Evolutionary conservation across 2,888 invertebrate species (phyloP).

Genomic region (Drosophila paramelanica): DNA sequence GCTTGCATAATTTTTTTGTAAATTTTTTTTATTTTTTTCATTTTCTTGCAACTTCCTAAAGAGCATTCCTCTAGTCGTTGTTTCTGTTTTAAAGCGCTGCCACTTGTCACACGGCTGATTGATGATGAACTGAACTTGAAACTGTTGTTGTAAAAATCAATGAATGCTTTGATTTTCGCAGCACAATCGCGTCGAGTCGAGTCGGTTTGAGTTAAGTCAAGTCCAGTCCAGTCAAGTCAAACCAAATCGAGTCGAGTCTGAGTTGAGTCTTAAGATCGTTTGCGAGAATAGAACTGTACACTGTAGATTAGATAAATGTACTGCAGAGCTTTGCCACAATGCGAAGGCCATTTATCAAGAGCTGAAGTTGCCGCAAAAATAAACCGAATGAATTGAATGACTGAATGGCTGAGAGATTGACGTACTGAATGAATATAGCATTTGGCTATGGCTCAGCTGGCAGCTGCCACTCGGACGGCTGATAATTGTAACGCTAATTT

Average conservation of each 20-base stretch:
- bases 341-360: slow-evolving; percentile 69
- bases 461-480: slow-evolving; percentile 59
- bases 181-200: slow-evolving; percentile 31
- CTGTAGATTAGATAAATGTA: slow-evolving; percentile 60
- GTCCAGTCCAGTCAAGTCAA: slow-evolving; percentile 12
- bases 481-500: slow-evolving; percentile 76
- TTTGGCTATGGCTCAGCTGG: slow-evolving; percentile 38
- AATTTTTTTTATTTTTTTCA: no score
- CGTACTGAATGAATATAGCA: slow-evolving; percentile 41
- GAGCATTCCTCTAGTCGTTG: slow-evolving; percentile 26
- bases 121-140: slow-evolving; percentile 76
- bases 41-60: slow-evolving; percentile 4
- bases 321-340: slow-evolving; percentile 35
- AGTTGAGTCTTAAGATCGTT: slow-evolving; percentile 41
- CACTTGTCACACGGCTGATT: slow-evolving; percentile 66
- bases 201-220: slow-evolving; percentile 26
- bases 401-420: slow-evolving; percentile 40
- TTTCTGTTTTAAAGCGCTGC: slow-evolving; percentile 18
- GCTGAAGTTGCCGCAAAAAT: slow-evolving; percentile 13
- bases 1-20: neutral
- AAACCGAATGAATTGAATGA: slow-evolving; percentile 10
- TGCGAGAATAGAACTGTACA: slow-evolving; percentile 47
- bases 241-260: slow-evolving; percentile 13
- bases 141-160: slow-evolving; percentile 49
- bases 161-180: slow-evolving; percentile 49